Conservation (phyloP, 1,140 invertebrate genomes). For the Cherax destructor region DNA sequence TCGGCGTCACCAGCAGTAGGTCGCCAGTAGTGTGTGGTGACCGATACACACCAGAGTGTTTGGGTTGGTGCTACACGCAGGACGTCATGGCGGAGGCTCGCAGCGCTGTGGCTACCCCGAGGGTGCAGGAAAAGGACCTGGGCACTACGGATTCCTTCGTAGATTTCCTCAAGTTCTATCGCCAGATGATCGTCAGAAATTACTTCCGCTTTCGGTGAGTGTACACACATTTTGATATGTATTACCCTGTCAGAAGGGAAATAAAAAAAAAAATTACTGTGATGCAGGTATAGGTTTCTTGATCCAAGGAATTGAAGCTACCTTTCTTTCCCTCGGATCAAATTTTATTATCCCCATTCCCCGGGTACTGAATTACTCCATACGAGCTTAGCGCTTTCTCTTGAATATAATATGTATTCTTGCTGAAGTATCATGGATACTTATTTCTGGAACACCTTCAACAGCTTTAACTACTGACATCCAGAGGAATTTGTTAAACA, state of each 20-base stretch:
- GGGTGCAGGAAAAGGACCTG: constrained; percentile 74
- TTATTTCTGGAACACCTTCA: too few relatives aligned
- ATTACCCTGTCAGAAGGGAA: neutral
- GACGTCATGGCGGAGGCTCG: constrained; percentile 77
- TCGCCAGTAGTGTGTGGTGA: neutral
- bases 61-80: neutral
- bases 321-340: too few relatives aligned
- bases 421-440: neutral
- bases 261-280: too few relatives aligned
- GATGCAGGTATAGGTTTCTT: neutral
- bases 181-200: constrained; percentile 64
- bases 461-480: too few relatives aligned
- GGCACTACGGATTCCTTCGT: constrained; percentile 75
- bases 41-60: neutral
- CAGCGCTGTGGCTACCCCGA: constrained; percentile 75
- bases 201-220: constrained; percentile 65
- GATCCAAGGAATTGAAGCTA: too few relatives aligned
- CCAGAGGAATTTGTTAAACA: too few relatives aligned
- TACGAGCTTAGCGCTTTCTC: too few relatives aligned
- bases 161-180: constrained; percentile 74
- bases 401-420: neutral
- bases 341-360: too few relatives aligned
- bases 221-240: neutral
- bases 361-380: too few relatives aligned
- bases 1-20: neutral